Evolutionary conservation across 2,888 invertebrate species (phyloP), one percentile per base, ranked within the genome.

Genomic region (Cantharis flavilabris): DNA sequence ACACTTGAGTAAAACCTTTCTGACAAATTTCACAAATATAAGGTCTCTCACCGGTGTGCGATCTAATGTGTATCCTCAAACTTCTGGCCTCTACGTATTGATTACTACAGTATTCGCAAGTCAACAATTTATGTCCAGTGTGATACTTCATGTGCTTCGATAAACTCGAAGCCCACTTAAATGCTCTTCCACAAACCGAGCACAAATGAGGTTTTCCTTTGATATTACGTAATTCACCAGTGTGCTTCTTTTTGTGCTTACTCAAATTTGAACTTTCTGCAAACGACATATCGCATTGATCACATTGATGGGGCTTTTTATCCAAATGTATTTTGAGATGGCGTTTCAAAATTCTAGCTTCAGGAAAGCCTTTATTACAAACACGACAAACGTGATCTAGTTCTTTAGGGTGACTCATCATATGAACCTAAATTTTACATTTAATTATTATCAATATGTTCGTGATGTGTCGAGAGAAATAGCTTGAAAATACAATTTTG

Each of bases 71-170:
- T 71, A 89, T 89, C 75, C 85, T 84, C 74, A 89, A 83, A 84
- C 89, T 89, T 79, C 89, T 83, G 18, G 88, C 87, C 87, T 90
- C 90, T 3, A 89, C 89, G 81, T 89, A 90, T 78, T 89, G 89
- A 77, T 89, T 89, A 28, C 86, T 86, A 80, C 90, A 90, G 82
- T 86, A 88, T 73, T 88, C 86, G 75, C 90, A 90, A 28, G 87
- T 85, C 23, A 89, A 83, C 65, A 90, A 83, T 81, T 89, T 89
- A 81, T 89, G 89, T 3, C 89, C 89, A 1, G 90, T 90, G 80
- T 90, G 90, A 81, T 89, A 89, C 80, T 90, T 90, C 88, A 89
- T 89, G 79, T 90, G 90, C 82, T 90, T 90, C 0, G 89, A 89
- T 49, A 90, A 84, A 80, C 89, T 89, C 1, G 89, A 89, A 3